Base-by-base conservation (phyloP, 2,797 vertebrate genomes). In the Margarornis squamiger region DNA sequence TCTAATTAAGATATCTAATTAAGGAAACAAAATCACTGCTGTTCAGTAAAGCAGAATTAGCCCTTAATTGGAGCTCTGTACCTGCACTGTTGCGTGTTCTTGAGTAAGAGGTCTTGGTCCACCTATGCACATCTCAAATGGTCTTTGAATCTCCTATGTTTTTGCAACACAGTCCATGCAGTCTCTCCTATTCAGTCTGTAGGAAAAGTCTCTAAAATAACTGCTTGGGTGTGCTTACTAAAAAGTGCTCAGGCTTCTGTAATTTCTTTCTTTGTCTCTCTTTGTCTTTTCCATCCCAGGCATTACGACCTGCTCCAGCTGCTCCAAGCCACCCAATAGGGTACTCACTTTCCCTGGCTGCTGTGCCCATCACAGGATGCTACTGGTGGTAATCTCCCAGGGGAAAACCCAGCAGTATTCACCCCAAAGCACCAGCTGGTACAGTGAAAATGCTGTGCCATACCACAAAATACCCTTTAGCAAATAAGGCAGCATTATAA, bases 301-400 rank as follows among this genome's bases (percentile, higher is more conserved):
- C n/a, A 41, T 1, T 70, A 12, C 20, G 63, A 62, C 10, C 20
- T 36, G 7, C 18, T 77, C 45, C 65, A 80, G 66, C 63, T 70
- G 34, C 66, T 92, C 27, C 21, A 76, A 39, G 32, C 12, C 49
- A 45, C 15, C 14, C 4, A 0, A 5, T 20, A n/a, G 0, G 1
- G 32, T 1, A 1, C 29, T 83, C 52, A 21, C 21, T 15, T 90
- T 8, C 19, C 5, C 30, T n/a, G n/a, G 17, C 17, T 26, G 7
- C 51, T 36, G 5, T 39, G 46, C 23, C 55, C 36, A 6, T 30
- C 38, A 18, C 6, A 41, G 48, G 36, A 51, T 51, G 48, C 7
- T 82, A 26, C 43, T 48, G 27, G 12, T 82, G 48, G 29, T 45
- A 63, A 63, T 23, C 3, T 59, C 26, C 48, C 14, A 4, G 13